These are phyloP conservation scores for Eupithecia subumbrata DNA, from an alignment of 2,888 invertebrate genomes.

Conservation along the genomic window DNA sequence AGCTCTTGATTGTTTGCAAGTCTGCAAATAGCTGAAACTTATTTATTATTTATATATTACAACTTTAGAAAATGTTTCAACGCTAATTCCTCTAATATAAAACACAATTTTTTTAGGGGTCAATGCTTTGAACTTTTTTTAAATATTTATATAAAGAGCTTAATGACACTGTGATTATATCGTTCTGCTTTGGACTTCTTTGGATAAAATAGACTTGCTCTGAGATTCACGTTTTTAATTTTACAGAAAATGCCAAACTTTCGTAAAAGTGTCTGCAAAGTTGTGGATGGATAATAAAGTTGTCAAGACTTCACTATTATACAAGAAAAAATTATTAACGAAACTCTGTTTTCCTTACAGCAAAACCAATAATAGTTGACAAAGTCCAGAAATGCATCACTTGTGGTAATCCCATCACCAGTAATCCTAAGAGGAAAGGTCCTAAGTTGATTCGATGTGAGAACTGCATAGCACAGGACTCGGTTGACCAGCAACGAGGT, in stretches of 20 bases:
- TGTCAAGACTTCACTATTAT: neutral
- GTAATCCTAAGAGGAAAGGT: constrained; percentile 85
- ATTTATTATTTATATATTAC: too few relatives aligned
- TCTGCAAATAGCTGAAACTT: too few relatives aligned
- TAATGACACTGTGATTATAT: too few relatives aligned
- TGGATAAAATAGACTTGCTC: neutral
- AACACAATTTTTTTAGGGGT: neutral
- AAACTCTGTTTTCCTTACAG: constrained; percentile 56
- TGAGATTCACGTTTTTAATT: neutral
- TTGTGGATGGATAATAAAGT: neutral
- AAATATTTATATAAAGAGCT: too few relatives aligned
- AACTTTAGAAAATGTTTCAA: neutral
- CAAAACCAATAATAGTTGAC: constrained; percentile 81
- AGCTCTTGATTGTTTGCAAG: too few relatives aligned
- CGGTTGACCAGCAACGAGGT: constrained; percentile 74
- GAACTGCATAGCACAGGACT: constrained; percentile 85
- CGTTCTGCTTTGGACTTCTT: neutral
- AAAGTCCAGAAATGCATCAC: constrained; percentile 85
- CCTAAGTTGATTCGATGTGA: constrained; percentile 86
- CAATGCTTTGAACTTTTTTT: neutral
- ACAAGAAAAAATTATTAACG: neutral
- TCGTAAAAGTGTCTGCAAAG: neutral
- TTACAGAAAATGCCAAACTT: neutral
- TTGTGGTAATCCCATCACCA: constrained; percentile 82
- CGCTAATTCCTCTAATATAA: neutral